Conservation (phyloP, 2,888 invertebrate species). For the Drosophila macrospina region DNA sequence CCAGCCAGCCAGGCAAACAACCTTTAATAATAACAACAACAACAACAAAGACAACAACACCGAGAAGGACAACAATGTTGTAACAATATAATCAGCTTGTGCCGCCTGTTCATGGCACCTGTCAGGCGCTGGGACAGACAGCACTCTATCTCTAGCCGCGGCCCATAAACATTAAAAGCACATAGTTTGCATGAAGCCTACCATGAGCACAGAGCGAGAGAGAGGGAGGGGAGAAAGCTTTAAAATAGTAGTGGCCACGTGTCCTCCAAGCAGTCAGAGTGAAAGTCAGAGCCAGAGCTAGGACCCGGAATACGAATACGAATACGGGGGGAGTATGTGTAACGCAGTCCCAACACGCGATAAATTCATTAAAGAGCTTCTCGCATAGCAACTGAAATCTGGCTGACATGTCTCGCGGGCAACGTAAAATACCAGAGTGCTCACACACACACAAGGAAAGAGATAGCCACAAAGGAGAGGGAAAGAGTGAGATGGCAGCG, state of each 20-base stretch:
- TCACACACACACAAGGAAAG: slow-evolving; percentile 27
- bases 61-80: slow-evolving; percentile 19
- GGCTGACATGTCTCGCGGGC: slow-evolving; percentile 74
- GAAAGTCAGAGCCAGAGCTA: not conserved
- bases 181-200: slow-evolving; percentile 57
- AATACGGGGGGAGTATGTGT: slow-evolving; percentile 72
- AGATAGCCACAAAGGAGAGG: not conserved
- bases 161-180: slow-evolving; percentile 66
- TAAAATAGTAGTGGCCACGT: slow-evolving; percentile 56
- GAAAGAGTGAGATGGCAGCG: slow-evolving; percentile 14
- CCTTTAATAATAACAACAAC: slow-evolving; percentile 28
- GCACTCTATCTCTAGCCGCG: slow-evolving; percentile 53
- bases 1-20: slow-evolving; percentile 29
- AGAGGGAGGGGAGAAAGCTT: slow-evolving; percentile 15
- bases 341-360: slow-evolving; percentile 78
- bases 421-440: slow-evolving; percentile 70
- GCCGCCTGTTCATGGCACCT: slow-evolving; percentile 64
- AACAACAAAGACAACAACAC: slow-evolving; percentile 23
- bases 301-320: not conserved
- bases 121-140: slow-evolving; percentile 37
- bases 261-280: slow-evolving; percentile 34
- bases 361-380: slow-evolving; percentile 78
- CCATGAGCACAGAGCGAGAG: no score
- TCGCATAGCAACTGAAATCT: slow-evolving; percentile 68
- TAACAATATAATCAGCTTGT: slow-evolving; percentile 45